Conservation (phyloP, 2,797 vertebrate species). For the Phaenicophaeus curvirostris region DNA sequence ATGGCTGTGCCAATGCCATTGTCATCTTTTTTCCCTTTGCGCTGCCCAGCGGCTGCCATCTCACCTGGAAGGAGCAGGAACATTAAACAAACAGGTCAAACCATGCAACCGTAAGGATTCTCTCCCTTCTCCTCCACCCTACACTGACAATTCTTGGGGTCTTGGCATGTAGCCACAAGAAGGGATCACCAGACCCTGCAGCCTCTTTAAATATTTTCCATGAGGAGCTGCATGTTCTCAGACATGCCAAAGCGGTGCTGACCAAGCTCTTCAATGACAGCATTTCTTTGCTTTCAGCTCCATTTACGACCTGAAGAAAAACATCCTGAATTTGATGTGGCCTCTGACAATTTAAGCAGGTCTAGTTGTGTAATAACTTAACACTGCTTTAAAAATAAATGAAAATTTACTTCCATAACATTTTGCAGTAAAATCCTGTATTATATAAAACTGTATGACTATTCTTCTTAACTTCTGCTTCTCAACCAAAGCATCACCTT, state of each 20-base stretch:
- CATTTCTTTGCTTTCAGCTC: background rate
- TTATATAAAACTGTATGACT: background rate
- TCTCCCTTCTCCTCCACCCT: background rate
- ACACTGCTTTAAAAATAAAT: background rate
- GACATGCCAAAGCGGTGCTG: background rate
- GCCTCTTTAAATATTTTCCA: background rate
- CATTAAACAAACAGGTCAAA: background rate
- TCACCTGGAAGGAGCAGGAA: constrained; percentile 9
- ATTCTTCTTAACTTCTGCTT: background rate
- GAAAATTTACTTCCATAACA: background rate
- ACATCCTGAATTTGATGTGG: background rate
- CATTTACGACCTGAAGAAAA: background rate
- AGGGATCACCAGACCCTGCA: background rate
- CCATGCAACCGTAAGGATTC: accelerated
- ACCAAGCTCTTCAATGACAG: background rate
- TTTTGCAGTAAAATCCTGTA: background rate
- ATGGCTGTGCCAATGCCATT: constrained; percentile 94
- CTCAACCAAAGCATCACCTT: background rate
- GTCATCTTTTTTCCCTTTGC: constrained; percentile 93
- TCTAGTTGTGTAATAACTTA: background rate
- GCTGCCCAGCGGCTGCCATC: constrained; percentile 92
- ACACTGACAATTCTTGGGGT: accelerated
- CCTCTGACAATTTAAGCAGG: background rate
- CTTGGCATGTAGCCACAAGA: accelerated
- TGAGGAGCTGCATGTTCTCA: background rate